Percentiles rank a stretch among this genome's conserved stretches.
Evolutionary conservation across 2,797 vertebrate genomes (phyloP).

Genomic region (Centroberyx gerrardi): DNA sequence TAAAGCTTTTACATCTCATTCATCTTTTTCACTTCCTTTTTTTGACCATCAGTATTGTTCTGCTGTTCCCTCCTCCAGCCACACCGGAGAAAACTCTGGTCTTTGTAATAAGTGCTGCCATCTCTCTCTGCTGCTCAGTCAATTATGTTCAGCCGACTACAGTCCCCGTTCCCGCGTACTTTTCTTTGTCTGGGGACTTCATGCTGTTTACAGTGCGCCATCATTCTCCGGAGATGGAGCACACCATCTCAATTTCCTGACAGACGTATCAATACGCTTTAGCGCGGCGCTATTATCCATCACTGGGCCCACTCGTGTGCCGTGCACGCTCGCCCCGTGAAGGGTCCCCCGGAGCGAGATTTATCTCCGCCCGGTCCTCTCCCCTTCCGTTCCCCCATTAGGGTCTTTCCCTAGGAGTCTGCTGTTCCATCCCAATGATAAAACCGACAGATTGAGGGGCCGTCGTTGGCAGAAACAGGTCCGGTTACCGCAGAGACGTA

Average conservation of each 20-base stretch:
- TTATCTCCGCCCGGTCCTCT: slow-evolving; percentile 61
- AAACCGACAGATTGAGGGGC: slow-evolving; percentile 71
- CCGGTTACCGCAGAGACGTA: slow-evolving; percentile 47
- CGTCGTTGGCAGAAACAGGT: slow-evolving; percentile 30
- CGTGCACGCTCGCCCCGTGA: slow-evolving; percentile 36
- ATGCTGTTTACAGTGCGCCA: slow-evolving; percentile 10
- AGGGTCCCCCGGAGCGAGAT: slow-evolving; percentile 69
- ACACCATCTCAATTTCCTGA: slow-evolving; percentile 46
- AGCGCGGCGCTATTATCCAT: slow-evolving; percentile 60
- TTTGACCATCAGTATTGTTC: background rate
- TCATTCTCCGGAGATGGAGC: slow-evolving; percentile 59
- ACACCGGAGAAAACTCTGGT: background rate
- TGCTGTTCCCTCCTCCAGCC: background rate
- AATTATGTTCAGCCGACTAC: slow-evolving; percentile 2
- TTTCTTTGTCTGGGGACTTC: slow-evolving; percentile 13
- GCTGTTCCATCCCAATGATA: slow-evolving; percentile 61
- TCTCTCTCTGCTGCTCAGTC: slow-evolving; percentile 8
- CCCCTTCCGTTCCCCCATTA: slow-evolving; percentile 43
- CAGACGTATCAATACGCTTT: slow-evolving; percentile 69
- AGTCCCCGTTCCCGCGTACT: background rate
- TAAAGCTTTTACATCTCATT: background rate
- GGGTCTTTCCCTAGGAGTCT: slow-evolving; percentile 41
- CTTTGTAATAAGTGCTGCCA: background rate
- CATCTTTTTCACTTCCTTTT: background rate
- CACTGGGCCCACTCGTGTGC: slow-evolving; percentile 38